Base-by-base conservation (phyloP, 1,140 invertebrate species). In the Pseudomyrmex concolor region DNA sequence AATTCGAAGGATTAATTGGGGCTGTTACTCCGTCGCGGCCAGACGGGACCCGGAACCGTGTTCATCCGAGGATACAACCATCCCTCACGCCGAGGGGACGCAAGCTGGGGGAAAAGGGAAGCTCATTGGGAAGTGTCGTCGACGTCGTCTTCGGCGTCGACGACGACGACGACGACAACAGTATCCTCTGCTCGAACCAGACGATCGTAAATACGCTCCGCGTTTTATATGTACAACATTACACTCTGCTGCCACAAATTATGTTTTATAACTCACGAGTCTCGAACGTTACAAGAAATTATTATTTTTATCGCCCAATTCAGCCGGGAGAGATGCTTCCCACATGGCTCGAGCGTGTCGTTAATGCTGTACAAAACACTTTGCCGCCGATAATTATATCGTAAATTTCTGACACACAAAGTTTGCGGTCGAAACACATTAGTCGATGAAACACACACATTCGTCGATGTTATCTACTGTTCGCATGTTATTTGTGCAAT, bases 1-100 rank as follows among this genome's bases (percentile, higher is more conserved):
- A 86, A 86, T 91, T 90, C 86, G 87, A 87, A 90, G 86, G 89
- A 91, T 91, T 91, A 90, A 91, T 91, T 88, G 87, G 76, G 71
- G 84, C 83, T 89, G 90, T 90, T 90, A 91, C 89, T 90, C 89
- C 84, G 86, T 89, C 89, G 88, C 70, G 80, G 68, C 89, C 88
- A 90, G 88, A 91, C 88, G 89, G 90, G 88, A 83, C 81, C 84
- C 83, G 78, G 34, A 88, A 84, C 64, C 57, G 85, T 89, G 89
- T 85, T 90, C 87, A 85, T 76, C 78, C 80, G 84, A 89, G 84
- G 78, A 90, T 86, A 89, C 84, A 87, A 85, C 83, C 87, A 89
- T 89, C 84, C 76, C 80, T 78, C 77, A 73, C 74, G 60, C 64
- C 25, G 70, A 76, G 60, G 68, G 67, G 81, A 73, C 64, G 86